These are phyloP conservation scores for Poeciliopsis paucimaculata DNA, from an alignment of 2,797 vertebrate species.

Conservation along the genomic window DNA sequence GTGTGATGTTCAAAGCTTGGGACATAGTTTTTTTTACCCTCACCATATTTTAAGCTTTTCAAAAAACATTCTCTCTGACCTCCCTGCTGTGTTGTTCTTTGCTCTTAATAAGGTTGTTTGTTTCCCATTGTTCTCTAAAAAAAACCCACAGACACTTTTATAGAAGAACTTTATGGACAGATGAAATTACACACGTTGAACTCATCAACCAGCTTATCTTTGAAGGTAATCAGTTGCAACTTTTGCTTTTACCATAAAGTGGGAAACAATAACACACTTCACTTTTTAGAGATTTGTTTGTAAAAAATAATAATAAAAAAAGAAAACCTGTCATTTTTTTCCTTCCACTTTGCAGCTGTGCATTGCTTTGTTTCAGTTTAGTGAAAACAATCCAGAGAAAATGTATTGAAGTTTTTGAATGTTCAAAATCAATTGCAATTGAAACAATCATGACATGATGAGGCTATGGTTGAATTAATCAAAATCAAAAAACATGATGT, in stretches of 20 bases:
- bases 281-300: not conserved
- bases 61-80: not conserved
- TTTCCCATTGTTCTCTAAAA: not conserved
- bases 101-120: not conserved
- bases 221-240: not conserved
- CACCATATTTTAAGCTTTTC: not conserved
- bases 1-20: not conserved
- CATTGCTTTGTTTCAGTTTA: not conserved
- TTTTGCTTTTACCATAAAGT: not conserved
- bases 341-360: not conserved
- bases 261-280: not conserved
- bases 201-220: not conserved
- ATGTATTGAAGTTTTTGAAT: not conserved
- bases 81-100: not conserved
- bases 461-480: not conserved
- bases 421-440: not conserved
- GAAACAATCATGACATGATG: not conserved
- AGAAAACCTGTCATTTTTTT: not conserved
- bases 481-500: not conserved
- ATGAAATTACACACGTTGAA: not conserved
- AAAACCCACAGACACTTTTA: not conserved
- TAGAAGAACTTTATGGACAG: not conserved
- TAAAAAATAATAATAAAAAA: not conserved
- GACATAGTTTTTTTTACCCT: not conserved
- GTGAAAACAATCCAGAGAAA: not conserved